Percentiles rank a stretch among this genome's conserved stretches.
Conservation (phyloP, 2,113 vertebrate species). For the Todiramphus chloris region DNA sequence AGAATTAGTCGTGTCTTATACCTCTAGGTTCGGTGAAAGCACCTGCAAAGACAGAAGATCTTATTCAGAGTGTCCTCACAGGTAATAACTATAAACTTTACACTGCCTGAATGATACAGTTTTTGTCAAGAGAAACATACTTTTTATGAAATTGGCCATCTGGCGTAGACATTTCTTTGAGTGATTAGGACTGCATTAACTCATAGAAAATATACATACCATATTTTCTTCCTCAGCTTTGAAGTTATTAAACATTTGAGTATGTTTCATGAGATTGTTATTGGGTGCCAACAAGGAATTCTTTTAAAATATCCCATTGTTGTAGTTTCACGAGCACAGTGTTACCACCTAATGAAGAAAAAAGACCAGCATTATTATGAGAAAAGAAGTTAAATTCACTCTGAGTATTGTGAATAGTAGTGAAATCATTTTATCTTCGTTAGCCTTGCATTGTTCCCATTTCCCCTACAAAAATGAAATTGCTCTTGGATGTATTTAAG, state of each 20-base stretch:
- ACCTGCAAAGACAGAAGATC: conserved; percentile 90
- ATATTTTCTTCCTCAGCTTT: background rate
- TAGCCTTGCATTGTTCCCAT: background rate
- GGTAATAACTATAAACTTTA: conserved; percentile 73
- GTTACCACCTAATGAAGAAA: background rate
- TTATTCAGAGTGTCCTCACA: conserved; percentile 93
- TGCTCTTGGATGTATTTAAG: background rate
- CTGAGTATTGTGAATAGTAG: background rate
- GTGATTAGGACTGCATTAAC: background rate
- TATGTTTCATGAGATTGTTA: background rate
- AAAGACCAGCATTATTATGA: background rate
- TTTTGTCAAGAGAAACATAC: background rate
- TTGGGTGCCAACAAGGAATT: background rate
- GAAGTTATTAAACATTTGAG: background rate
- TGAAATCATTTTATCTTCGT: background rate
- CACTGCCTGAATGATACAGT: background rate
- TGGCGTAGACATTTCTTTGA: background rate
- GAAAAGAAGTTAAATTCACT: background rate
- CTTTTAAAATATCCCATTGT: background rate
- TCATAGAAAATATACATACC: background rate
- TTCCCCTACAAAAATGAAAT: background rate
- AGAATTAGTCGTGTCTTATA: background rate
- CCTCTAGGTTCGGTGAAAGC: conserved; percentile 87
- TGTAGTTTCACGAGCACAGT: background rate
- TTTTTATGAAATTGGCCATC: background rate